phyloP scores from a whole-genome alignment of 2,113 vertebrate genomes.

The Carlito syrichta region DNA sequence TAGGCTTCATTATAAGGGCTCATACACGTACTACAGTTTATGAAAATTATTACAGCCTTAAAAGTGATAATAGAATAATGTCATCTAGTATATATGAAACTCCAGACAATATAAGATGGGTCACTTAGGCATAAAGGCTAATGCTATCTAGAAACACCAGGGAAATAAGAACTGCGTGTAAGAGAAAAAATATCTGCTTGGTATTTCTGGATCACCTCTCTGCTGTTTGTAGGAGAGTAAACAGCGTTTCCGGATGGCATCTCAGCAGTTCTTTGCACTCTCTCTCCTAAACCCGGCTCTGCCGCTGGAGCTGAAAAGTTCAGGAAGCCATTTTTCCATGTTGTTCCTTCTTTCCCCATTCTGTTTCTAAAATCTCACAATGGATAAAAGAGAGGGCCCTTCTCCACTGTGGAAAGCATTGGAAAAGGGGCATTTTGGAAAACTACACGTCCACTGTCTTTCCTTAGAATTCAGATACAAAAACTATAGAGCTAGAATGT shows the following conservation, averaged over 20 bases:
- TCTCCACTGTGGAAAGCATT: not conserved
- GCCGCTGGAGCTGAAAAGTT: slow-evolving; percentile 12
- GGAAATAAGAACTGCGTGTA: slow-evolving; percentile 65
- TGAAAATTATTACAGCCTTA: slow-evolving; percentile 49
- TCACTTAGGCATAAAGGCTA: slow-evolving; percentile 60
- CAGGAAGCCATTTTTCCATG: not conserved
- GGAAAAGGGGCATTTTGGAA: not conserved
- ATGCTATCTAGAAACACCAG: slow-evolving; percentile 61
- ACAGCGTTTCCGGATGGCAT: not conserved
- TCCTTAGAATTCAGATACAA: not conserved
- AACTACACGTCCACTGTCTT: not conserved
- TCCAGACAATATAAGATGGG: slow-evolving; percentile 49
- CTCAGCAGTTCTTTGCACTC: slow-evolving; percentile 6
- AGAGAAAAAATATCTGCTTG: slow-evolving; percentile 40
- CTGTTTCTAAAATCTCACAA: not conserved
- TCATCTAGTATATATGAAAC: slow-evolving; percentile 45
- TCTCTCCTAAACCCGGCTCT: slow-evolving; percentile 16
- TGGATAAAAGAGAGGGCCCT: not conserved
- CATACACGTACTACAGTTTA: slow-evolving; percentile 18
- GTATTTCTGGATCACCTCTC: slow-evolving; percentile 39
- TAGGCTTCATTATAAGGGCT: slow-evolving; percentile 49
- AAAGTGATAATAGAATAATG: slow-evolving; percentile 35
- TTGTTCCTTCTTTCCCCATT: not conserved
- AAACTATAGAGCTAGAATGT: not conserved
- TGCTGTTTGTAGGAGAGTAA: not conserved